These are phyloP conservation scores for Psittacula cyanocephala DNA, from an alignment of 2,113 vertebrate genomes.

Conservation along the genomic window DNA sequence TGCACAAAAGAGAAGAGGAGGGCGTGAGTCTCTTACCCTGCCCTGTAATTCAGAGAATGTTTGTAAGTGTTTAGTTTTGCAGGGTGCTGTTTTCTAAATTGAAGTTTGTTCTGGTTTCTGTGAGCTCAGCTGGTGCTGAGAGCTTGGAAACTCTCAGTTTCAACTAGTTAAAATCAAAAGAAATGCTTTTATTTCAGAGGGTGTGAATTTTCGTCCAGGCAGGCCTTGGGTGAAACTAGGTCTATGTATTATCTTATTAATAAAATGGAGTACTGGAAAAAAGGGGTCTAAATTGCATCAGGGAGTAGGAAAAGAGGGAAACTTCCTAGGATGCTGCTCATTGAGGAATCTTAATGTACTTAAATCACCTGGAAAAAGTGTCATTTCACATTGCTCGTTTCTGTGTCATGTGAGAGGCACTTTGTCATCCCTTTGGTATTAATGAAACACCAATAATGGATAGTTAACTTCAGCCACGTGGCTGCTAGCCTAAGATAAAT, in stretches of 20 bases:
- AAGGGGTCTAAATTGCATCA: constrained; percentile 46
- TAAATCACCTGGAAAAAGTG: constrained; percentile 51
- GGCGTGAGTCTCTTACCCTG: constrained; percentile 53
- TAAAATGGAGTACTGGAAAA: constrained; percentile 47
- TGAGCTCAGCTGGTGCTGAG: constrained; percentile 78
- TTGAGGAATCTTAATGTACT: constrained; percentile 43
- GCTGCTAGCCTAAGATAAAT: constrained; percentile 55
- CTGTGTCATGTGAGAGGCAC: background rate
- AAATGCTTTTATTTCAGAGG: constrained; percentile 76
- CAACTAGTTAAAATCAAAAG: constrained; percentile 66
- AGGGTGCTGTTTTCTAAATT: constrained; percentile 80
- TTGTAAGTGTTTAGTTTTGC: constrained; percentile 77
- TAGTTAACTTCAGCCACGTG: constrained; percentile 55
- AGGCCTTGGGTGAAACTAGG: constrained; percentile 87
- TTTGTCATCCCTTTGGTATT: constrained; percentile 37
- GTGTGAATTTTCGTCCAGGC: constrained; percentile 86
- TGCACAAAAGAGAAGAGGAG: constrained; percentile 74
- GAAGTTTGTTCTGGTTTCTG: constrained; percentile 77
- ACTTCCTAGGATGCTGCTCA: constrained; percentile 47
- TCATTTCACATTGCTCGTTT: constrained; percentile 44
- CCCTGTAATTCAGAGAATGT: constrained; percentile 76
- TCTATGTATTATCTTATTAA: constrained; percentile 65
- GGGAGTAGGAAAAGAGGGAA: constrained; percentile 53
- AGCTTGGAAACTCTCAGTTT: constrained; percentile 76
- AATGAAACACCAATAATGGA: constrained; percentile 24